phyloP scores from a whole-genome alignment of 23 tunicate genomes.

The Botrylloides violaceus region DNA sequence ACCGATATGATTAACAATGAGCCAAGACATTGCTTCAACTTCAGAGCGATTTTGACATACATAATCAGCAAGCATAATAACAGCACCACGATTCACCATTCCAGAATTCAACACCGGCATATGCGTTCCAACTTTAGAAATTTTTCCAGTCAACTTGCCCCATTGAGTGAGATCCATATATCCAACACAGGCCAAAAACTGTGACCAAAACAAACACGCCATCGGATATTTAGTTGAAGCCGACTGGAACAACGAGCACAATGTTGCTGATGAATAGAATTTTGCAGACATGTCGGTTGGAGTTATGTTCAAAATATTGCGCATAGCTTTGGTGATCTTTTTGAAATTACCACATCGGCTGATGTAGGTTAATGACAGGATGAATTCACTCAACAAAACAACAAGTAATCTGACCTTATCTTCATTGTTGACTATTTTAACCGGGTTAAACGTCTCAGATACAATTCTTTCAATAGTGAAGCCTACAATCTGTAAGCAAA shows the following conservation, averaged over 20 bases:
- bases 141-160: conserved; percentile 35
- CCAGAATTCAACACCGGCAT: conserved; percentile 6
- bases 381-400: conserved; percentile 36
- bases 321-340: neutral
- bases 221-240: conserved; percentile 24
- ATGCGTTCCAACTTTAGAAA: neutral
- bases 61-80: conserved; percentile 67
- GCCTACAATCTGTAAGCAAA: conserved; percentile 17
- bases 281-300: neutral
- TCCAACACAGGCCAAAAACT: conserved; percentile 43
- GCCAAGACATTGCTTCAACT: conserved; percentile 44
- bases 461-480: conserved; percentile 11
- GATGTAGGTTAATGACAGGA: conserved; percentile 53
- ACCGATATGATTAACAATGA: conserved; percentile 37
- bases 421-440: conserved; percentile 6
- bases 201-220: conserved; percentile 51
- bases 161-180: conserved; percentile 29
- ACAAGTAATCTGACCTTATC: conserved; percentile 5
- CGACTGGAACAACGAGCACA: neutral
- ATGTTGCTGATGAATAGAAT: neutral
- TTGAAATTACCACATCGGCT: conserved; percentile 43
- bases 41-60: conserved; percentile 56
- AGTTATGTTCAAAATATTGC: neutral
- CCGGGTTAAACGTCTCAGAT: conserved; percentile 10
- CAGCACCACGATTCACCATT: conserved; percentile 42